Percentiles rank a stretch among this genome's conserved stretches.
Conservation (phyloP, 2,888 invertebrate genomes). For the Ectemnius cavifrons region DNA sequence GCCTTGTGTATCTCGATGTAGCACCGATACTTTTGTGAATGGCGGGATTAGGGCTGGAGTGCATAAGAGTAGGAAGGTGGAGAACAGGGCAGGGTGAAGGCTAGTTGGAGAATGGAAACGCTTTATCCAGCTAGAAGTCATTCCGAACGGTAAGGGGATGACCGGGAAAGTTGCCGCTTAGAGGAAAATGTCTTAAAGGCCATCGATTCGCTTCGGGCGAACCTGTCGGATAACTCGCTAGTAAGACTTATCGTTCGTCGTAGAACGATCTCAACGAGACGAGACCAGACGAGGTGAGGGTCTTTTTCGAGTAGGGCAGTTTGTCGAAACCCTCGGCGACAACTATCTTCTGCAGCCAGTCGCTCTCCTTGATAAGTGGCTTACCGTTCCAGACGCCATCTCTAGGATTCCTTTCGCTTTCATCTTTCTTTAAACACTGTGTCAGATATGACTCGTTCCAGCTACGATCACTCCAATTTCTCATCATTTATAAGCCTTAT, state of each 20-base stretch:
- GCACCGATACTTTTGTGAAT: too few relatives aligned
- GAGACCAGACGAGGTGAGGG: constrained; percentile 38
- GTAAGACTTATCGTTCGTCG: constrained; percentile 54
- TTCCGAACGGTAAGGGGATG: constrained; percentile 25
- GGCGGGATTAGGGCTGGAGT: too few relatives aligned
- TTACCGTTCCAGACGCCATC: constrained; percentile 40
- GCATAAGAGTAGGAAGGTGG: too few relatives aligned
- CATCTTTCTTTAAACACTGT: too few relatives aligned
- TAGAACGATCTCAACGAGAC: constrained; percentile 43
- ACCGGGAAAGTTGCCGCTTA: constrained; percentile 21
- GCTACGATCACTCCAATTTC: constrained; percentile 13
- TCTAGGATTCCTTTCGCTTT: constrained; percentile 2
- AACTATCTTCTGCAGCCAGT: constrained; percentile 55
- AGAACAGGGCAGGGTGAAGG: neutral
- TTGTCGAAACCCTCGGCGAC: constrained; percentile 60
- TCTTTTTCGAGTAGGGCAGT: constrained; percentile 54
- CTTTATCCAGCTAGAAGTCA: constrained; percentile 18
- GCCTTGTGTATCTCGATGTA: too few relatives aligned
- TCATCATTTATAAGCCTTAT: constrained; percentile 19
- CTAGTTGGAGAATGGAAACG: constrained; percentile 9
- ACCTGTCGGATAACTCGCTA: constrained; percentile 51
- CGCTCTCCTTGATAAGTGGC: constrained; percentile 65
- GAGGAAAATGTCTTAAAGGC: constrained; percentile 43
- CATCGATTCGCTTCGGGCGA: constrained; percentile 48
- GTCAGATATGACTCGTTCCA: too few relatives aligned